These are phyloP conservation scores for Hermetia illucens DNA, from an alignment of 1,140 invertebrate species.

Conservation along the genomic window DNA sequence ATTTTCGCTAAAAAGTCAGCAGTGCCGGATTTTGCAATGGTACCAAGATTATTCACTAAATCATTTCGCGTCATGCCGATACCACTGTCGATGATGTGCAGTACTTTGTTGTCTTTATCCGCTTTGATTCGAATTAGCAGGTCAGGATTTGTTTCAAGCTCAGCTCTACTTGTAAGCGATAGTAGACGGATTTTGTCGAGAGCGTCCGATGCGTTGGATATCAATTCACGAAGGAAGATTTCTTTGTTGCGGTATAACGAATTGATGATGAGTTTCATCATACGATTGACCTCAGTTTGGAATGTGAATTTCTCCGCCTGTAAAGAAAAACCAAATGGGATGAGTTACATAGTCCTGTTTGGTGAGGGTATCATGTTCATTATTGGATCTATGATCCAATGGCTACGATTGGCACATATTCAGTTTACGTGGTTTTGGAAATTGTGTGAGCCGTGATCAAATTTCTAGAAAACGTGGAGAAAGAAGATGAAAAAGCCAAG, in stretches of 20 bases:
- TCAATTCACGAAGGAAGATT: constrained; percentile 94
- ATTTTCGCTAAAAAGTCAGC: constrained; percentile 95
- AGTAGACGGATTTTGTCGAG: constrained; percentile 89
- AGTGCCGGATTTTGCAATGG: constrained; percentile 98
- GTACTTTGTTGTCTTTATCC: constrained; percentile 86
- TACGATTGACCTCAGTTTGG: constrained; percentile 94
- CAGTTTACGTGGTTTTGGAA: not conserved
- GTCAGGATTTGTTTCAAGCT: constrained; percentile 66
- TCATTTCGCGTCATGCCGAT: constrained; percentile 97
- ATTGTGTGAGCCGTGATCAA: too few species aligned
- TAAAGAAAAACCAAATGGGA: constrained; percentile 3
- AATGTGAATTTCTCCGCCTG: constrained; percentile 83
- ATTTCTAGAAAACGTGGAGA: too few species aligned
- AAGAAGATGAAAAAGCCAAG: too few species aligned
- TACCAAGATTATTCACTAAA: constrained; percentile 92
- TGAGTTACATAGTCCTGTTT: too few species aligned
- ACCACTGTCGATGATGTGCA: constrained; percentile 94
- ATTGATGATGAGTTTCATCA: constrained; percentile 99
- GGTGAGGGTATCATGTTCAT: too few species aligned
- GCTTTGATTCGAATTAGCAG: constrained; percentile 88
- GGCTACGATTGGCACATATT: not conserved
- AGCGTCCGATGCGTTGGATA: constrained; percentile 94
- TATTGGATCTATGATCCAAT: too few species aligned
- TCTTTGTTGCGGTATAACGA: constrained; percentile 97
- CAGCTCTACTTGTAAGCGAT: constrained; percentile 72